These are phyloP conservation scores for Onthophagus sagittarius DNA, from an alignment of 2,888 invertebrate genomes.

Conservation along the genomic window DNA sequence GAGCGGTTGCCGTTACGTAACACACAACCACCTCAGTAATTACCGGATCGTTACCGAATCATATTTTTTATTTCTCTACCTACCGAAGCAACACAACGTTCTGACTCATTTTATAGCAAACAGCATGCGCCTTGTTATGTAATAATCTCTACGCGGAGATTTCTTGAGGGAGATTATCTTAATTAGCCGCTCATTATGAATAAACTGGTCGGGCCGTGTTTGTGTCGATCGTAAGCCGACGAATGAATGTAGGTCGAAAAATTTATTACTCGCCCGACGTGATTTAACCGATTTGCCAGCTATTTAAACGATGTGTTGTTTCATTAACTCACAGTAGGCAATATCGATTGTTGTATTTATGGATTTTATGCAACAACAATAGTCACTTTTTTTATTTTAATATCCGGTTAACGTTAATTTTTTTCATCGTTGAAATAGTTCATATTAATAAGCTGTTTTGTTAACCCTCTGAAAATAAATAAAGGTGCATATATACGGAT, in stretches of 20 bases:
- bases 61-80: background rate
- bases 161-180: background rate
- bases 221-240: background rate
- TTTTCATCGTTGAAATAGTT: no score
- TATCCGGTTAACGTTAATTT: no score
- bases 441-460: no score
- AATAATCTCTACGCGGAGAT: background rate
- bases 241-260: background rate
- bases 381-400: no score
- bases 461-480: no score
- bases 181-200: background rate
- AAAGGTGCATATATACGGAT: no score
- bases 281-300: background rate
- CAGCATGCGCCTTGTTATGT: background rate
- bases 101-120: background rate
- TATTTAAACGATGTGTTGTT: background rate
- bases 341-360: no score
- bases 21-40: background rate
- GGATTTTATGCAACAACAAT: no score
- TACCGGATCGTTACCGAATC: background rate
- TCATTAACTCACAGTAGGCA: no score
- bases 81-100: background rate
- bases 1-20: background rate
- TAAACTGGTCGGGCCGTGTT: background rate
- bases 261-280: background rate